These are phyloP conservation scores for Empidonax traillii DNA, from an alignment of 2,113 vertebrate genomes.

Conservation along the genomic window DNA sequence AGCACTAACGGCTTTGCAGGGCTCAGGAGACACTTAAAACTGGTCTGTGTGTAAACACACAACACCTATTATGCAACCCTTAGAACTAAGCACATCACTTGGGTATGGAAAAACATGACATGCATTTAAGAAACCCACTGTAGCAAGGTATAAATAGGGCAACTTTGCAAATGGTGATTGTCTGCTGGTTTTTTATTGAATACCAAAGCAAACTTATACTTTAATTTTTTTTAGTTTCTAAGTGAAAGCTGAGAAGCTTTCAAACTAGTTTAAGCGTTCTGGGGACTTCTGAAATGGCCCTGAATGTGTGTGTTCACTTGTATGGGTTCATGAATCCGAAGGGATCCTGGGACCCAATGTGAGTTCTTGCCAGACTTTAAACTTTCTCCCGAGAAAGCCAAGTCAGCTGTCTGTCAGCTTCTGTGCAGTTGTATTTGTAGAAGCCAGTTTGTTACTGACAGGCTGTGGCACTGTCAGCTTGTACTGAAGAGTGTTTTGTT, in stretches of 20 bases:
- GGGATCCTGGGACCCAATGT: neutral
- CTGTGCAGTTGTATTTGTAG: neutral
- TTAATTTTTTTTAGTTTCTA: neutral
- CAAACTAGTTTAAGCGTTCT: neutral
- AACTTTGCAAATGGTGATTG: neutral
- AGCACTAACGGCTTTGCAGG: neutral
- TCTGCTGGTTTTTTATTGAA: neutral
- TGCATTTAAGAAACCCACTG: neutral
- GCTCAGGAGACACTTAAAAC: neutral
- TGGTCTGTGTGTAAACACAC: neutral
- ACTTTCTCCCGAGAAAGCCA: neutral
- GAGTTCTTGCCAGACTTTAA: neutral
- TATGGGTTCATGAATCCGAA: neutral
- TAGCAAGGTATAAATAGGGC: neutral
- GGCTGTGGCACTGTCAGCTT: neutral
- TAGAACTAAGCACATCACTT: neutral
- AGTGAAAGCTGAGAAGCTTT: neutral
- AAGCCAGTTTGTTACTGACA: neutral
- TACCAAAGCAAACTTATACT: neutral
- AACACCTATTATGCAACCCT: neutral
- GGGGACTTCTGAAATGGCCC: neutral
- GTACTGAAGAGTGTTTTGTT: neutral
- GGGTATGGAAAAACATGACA: neutral
- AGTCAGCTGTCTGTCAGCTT: neutral
- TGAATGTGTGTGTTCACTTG: neutral